A percentile compares a stretch with the other conserved stretches of the same genome.
Conservation (phyloP, 2,113 vertebrate species). For the Apteryx owenii region DNA sequence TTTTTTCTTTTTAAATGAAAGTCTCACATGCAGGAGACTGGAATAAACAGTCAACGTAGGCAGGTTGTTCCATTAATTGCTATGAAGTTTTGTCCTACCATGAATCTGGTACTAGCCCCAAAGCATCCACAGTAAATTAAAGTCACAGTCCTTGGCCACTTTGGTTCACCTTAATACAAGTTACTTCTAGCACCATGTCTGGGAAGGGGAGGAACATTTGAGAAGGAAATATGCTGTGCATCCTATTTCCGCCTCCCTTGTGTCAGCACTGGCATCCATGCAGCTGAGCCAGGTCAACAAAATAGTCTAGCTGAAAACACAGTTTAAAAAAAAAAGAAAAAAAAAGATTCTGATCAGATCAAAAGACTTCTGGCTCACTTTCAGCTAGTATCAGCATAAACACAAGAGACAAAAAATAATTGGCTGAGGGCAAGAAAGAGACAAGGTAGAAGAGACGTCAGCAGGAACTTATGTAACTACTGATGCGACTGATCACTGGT, state of each 20-base stretch:
- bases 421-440: neutral
- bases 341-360: neutral
- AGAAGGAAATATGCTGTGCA: rapidly evolving
- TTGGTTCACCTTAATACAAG: neutral
- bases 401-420: neutral
- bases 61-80: neutral
- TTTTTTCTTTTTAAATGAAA: neutral
- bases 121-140: neutral
- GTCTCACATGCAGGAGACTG: neutral
- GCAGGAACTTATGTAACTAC: neutral
- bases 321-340: neutral
- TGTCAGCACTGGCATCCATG: neutral
- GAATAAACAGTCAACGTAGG: neutral
- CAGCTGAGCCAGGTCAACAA: neutral
- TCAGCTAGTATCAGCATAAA: neutral
- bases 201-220: neutral
- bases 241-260: neutral
- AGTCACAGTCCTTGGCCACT: neutral
- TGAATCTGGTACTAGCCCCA: neutral
- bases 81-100: neutral
- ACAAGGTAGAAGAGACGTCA: neutral
- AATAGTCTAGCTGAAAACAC: neutral
- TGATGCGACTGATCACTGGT: neutral
- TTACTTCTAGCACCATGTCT: neutral
- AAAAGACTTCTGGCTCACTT: neutral